phyloP scores from a whole-genome alignment of 2,888 invertebrate genomes.

The Andrena praecox region DNA sequence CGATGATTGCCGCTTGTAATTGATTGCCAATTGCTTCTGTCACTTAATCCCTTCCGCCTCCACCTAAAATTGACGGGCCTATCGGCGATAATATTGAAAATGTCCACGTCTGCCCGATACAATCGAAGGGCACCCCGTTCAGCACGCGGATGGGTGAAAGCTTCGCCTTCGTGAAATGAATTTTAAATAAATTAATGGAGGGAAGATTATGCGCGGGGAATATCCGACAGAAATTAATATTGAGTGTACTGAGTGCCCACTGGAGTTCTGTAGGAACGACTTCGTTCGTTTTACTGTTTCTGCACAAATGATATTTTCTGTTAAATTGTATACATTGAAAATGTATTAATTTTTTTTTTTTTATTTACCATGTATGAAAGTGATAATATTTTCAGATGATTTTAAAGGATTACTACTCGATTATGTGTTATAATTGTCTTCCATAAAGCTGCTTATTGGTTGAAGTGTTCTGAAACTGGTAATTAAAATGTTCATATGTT shows the following conservation, averaged over 20 bases:
- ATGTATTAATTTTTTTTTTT: not conserved
- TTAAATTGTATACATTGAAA: not conserved
- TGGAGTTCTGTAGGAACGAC: too few relatives aligned
- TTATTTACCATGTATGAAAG: too few relatives aligned
- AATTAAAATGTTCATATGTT: too few relatives aligned
- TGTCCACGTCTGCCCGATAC: not conserved
- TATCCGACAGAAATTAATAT: not conserved
- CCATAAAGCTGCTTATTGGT: too few relatives aligned
- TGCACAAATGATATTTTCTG: not conserved
- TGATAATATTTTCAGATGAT: too few relatives aligned
- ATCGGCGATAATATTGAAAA: slow-evolving; percentile 24
- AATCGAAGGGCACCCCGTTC: not conserved
- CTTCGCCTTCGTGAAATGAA: not conserved
- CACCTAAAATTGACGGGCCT: slow-evolving; percentile 26
- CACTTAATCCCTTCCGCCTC: slow-evolving; percentile 49
- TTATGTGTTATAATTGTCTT: too few relatives aligned
- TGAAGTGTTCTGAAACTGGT: too few relatives aligned
- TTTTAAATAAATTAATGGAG: not conserved
- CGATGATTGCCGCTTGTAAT: slow-evolving; percentile 81
- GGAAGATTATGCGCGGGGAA: not conserved
- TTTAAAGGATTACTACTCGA: too few relatives aligned
- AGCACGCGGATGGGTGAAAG: not conserved
- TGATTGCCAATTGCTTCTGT: slow-evolving; percentile 77
- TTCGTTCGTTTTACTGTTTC: too few relatives aligned
- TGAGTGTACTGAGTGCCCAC: too few relatives aligned